phyloP scores from a whole-genome alignment of 2,797 vertebrate species.

The Manis javanica region DNA sequence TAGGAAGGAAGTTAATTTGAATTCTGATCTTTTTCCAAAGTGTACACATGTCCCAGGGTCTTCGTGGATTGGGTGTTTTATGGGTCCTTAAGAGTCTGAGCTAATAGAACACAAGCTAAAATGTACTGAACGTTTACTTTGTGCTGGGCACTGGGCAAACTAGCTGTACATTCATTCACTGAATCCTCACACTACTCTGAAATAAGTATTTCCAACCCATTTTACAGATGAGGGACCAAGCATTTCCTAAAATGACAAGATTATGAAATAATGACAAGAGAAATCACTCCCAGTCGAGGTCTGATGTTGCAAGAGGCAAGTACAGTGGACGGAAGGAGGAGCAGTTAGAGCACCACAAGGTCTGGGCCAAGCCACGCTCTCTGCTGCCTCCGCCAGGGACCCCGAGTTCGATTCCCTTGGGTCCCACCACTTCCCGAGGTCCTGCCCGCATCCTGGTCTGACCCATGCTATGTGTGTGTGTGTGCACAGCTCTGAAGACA shows the following conservation, averaged over 20 bases:
- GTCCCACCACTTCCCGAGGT: rapidly evolving
- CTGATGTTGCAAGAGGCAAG: background rate
- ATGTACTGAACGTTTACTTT: background rate
- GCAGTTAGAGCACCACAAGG: background rate
- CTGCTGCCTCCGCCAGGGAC: rapidly evolving
- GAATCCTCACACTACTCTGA: background rate
- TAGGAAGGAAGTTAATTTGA: background rate
- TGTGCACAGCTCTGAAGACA: background rate
- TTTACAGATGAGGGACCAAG: background rate
- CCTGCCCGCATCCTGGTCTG: rapidly evolving
- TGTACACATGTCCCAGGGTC: background rate
- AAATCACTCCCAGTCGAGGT: background rate
- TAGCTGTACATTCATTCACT: background rate
- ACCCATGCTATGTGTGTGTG: no score
- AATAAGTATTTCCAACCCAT: background rate
- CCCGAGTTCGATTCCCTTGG: rapidly evolving
- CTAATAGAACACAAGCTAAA: background rate
- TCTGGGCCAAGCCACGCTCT: no score
- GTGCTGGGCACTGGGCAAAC: background rate
- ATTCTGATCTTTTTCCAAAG: background rate
- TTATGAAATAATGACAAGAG: rapidly evolving
- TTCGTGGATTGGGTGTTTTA: background rate
- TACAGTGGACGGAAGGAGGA: background rate
- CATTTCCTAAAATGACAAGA: background rate
- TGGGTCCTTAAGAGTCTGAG: background rate